A percentile compares a stretch with the other conserved stretches of the same genome.
Evolutionary conservation across 2,888 invertebrate species (phyloP).

Genomic region (Cosmia pyralina): DNA sequence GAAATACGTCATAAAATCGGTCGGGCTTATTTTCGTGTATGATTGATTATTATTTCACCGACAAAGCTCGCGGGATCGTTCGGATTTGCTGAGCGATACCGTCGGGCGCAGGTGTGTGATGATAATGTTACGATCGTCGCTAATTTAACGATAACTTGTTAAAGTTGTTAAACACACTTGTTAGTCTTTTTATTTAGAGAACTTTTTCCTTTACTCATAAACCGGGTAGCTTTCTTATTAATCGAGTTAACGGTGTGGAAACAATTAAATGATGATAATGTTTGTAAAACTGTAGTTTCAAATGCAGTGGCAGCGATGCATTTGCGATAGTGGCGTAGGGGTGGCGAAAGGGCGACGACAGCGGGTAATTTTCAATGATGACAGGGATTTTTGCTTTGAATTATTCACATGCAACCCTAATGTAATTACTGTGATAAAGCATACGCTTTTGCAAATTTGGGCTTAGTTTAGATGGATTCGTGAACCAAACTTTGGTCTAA

Average conservation of each 20-base stretch:
- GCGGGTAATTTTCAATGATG: slow-evolving; percentile 48
- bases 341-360: slow-evolving; percentile 50
- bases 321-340: slow-evolving; percentile 46
- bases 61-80: slow-evolving; percentile 59
- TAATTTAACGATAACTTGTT: slow-evolving; percentile 60
- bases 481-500: not conserved
- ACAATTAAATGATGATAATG: slow-evolving; percentile 57
- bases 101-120: slow-evolving; percentile 67
- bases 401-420: slow-evolving; percentile 32
- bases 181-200: slow-evolving; percentile 30
- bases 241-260: slow-evolving; percentile 47
- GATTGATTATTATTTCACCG: slow-evolving; percentile 61
- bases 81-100: slow-evolving; percentile 59
- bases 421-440: slow-evolving; percentile 33
- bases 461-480: not conserved
- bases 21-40: slow-evolving; percentile 24
- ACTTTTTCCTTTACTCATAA: slow-evolving; percentile 24
- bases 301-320: slow-evolving; percentile 50
- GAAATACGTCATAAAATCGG: slow-evolving; percentile 35
- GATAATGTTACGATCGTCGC: slow-evolving; percentile 59
- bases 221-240: slow-evolving; percentile 45
- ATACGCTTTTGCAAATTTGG: slow-evolving; percentile 23
- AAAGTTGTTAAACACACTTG: slow-evolving; percentile 44
- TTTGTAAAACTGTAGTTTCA: slow-evolving; percentile 37
- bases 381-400: slow-evolving; percentile 50